These are phyloP conservation scores for Ardeotis arabs DNA, from an alignment of 2,113 vertebrate genomes.

Conservation along the genomic window DNA sequence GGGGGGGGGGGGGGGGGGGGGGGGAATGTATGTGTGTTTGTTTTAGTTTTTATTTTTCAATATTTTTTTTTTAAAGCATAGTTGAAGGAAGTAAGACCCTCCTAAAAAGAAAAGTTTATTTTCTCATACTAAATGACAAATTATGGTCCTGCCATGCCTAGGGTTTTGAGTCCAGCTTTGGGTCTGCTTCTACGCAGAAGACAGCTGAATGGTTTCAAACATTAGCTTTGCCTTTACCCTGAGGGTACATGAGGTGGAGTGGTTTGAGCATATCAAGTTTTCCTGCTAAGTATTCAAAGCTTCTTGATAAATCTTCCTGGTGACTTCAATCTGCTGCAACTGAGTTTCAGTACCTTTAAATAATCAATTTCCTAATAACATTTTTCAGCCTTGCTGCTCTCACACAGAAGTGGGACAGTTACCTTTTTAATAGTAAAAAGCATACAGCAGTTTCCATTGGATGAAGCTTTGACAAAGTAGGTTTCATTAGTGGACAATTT, in stretches of 20 bases:
- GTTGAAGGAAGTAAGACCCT: slow-evolving; percentile 20
- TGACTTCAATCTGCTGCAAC: background rate
- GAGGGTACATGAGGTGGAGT: background rate
- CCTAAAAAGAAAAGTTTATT: slow-evolving; percentile 15
- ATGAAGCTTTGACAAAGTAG: background rate
- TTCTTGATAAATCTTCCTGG: background rate
- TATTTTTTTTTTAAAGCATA: background rate
- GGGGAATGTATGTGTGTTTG: background rate
- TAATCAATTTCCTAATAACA: background rate
- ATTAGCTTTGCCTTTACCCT: background rate
- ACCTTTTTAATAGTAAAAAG: background rate
- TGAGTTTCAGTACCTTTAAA: background rate
- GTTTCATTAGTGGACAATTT: background rate
- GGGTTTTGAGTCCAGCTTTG: background rate
- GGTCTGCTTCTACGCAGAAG: background rate
- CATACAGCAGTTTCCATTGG: background rate
- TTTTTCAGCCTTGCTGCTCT: background rate
- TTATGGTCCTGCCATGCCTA: background rate
- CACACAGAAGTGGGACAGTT: background rate
- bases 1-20: too few relatives aligned
- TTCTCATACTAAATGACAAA: background rate
- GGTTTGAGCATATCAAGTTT: background rate
- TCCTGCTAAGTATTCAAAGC: background rate
- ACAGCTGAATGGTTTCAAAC: background rate
- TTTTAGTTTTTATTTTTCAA: background rate